Evolutionary conservation across 2,113 vertebrate species (phyloP).

Genomic region (human): DNA sequence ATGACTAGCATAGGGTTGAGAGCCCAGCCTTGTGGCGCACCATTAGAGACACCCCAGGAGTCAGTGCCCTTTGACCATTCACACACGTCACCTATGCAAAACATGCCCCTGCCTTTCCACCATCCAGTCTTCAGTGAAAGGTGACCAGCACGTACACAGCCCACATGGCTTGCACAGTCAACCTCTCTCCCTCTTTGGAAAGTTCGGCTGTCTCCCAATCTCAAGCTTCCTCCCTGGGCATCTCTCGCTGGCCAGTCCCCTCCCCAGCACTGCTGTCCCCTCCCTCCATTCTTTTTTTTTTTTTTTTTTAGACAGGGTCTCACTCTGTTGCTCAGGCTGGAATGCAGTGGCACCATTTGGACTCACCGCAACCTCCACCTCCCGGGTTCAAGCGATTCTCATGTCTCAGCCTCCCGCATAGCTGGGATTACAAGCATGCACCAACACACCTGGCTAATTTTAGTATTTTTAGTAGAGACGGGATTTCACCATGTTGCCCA

Average conservation of each 20-base stretch:
- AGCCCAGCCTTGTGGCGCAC: neutral
- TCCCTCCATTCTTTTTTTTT: too few species aligned
- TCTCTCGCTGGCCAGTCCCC: neutral
- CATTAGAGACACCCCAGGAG: neutral
- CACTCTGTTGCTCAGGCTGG: too few species aligned
- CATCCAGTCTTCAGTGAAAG: neutral
- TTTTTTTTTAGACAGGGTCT: too few species aligned
- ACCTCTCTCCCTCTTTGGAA: neutral
- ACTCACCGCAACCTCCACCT: too few species aligned
- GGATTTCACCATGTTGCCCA: too few species aligned
- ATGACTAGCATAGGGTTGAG: neutral
- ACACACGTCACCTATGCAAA: neutral
- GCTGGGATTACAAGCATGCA: too few species aligned
- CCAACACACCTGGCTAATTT: too few species aligned
- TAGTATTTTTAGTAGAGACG: too few species aligned
- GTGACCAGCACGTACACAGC: neutral
- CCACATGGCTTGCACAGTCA: accelerated
- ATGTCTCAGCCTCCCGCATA: too few species aligned
- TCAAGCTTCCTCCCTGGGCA: neutral
- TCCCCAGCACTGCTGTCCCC: neutral
- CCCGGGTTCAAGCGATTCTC: too few species aligned
- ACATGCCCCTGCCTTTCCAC: neutral
- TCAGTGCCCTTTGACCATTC: accelerated
- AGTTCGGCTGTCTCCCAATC: neutral
- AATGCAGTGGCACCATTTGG: too few species aligned